Percentiles rank a stretch among this genome's conserved stretches.
These are phyloP conservation scores for Plebejus melissa DNA, from an alignment of 2,888 invertebrate species.

Conservation along the genomic window DNA sequence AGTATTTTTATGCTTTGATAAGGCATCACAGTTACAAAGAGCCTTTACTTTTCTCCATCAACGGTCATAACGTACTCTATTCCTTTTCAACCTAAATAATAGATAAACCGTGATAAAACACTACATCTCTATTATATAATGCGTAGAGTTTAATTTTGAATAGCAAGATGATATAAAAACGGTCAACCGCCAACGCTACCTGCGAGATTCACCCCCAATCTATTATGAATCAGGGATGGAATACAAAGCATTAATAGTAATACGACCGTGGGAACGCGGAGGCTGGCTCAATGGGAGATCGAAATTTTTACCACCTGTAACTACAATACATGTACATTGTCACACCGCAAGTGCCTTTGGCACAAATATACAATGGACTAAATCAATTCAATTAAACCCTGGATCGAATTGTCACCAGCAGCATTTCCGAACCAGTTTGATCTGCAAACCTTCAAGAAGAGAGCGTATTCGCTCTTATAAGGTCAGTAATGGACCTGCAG, in stretches of 20 bases:
- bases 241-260: slow-evolving; percentile 50
- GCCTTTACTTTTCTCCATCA: slow-evolving; percentile 26
- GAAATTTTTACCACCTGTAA: slow-evolving; percentile 60
- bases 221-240: slow-evolving; percentile 56
- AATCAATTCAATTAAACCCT: not conserved
- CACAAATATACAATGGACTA: not conserved
- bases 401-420: not conserved
- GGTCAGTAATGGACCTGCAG: no score
- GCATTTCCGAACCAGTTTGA: no score
- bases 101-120: not conserved
- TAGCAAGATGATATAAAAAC: not conserved
- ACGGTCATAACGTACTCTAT: slow-evolving; percentile 62
- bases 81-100: slow-evolving; percentile 17
- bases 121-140: not conserved
- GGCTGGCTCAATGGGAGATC: slow-evolving; percentile 50
- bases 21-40: not conserved
- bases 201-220: slow-evolving; percentile 62
- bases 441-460: no score
- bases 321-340: slow-evolving; percentile 38
- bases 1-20: not conserved
- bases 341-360: slow-evolving; percentile 32
- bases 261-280: slow-evolving; percentile 62
- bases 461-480: no score
- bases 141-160: not conserved
- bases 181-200: slow-evolving; percentile 47